Evolutionary conservation across 2,797 vertebrate genomes (phyloP).

Genomic region (Leucoraja ocellata): DNA sequence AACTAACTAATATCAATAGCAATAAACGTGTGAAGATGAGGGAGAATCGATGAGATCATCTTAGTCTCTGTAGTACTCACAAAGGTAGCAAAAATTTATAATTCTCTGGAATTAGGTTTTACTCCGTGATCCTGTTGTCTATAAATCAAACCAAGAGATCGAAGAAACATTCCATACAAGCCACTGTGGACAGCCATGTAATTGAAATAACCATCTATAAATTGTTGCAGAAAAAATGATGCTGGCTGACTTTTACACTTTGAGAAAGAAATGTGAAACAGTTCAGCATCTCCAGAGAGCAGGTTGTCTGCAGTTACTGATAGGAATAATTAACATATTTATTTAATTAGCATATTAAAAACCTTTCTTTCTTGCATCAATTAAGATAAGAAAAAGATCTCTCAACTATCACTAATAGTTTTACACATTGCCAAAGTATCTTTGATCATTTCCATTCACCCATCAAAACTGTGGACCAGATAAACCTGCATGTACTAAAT

Average conservation of each 20-base stretch:
- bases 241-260: neutral
- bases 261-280: neutral
- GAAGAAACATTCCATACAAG: neutral
- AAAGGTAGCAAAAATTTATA: neutral
- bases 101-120: neutral
- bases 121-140: neutral
- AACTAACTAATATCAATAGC: neutral
- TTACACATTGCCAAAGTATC: neutral
- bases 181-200: neutral
- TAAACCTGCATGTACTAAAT: neutral
- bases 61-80: neutral
- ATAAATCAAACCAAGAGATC: conserved; percentile 1
- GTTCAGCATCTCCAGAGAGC: neutral
- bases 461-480: neutral
- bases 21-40: neutral
- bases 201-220: neutral
- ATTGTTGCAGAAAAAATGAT: neutral
- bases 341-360: neutral
- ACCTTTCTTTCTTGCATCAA: neutral
- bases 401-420: neutral
- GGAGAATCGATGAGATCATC: neutral
- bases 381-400: neutral
- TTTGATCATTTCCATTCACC: neutral
- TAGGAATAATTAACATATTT: neutral
- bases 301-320: neutral